Conservation (phyloP, 2,113 vertebrate species). For the Chaetorhynchus papuensis region DNA sequence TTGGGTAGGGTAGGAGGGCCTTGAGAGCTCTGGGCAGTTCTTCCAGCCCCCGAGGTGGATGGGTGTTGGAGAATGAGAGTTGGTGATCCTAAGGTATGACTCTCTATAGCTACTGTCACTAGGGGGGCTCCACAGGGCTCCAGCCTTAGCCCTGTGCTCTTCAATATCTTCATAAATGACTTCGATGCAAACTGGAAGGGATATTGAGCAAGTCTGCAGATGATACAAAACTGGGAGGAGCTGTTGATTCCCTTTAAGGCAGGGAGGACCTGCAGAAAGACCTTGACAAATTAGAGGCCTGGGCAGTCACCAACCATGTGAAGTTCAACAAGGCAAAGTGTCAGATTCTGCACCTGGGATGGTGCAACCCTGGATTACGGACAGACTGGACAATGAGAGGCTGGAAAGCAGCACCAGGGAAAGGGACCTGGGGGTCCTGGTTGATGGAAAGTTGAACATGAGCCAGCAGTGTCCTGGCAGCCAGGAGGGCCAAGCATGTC, state of each 20-base stretch:
- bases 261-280: neutral
- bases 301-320: neutral
- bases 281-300: accelerated
- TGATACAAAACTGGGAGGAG: neutral
- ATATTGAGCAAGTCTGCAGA: neutral
- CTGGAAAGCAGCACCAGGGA: neutral
- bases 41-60: accelerated
- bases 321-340: neutral
- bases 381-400: neutral
- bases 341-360: neutral
- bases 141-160: neutral
- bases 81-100: accelerated
- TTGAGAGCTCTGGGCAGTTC: neutral
- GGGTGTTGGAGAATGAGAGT: neutral
- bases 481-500: neutral
- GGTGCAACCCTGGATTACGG: neutral
- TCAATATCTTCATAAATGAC: neutral
- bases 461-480: neutral
- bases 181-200: neutral
- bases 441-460: neutral
- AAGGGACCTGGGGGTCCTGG: neutral
- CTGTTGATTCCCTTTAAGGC: neutral
- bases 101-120: neutral
- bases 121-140: neutral
- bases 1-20: neutral